Evolutionary conservation across 2,888 invertebrate species (phyloP), one percentile per base, ranked within the genome.

Genomic region (Lasioglossum leucozonium): DNA sequence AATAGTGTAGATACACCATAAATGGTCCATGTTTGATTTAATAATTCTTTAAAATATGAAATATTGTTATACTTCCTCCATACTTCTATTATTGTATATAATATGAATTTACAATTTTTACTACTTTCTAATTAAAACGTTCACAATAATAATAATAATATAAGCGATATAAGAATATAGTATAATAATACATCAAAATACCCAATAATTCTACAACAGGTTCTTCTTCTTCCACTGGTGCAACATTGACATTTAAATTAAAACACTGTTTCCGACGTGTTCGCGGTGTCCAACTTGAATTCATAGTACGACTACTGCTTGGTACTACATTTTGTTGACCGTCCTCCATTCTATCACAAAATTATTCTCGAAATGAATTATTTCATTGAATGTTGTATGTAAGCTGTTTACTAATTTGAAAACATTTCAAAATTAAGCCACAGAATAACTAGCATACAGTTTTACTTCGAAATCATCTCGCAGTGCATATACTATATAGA

Each of bases 1-100:
- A 93, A 94, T 73, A 95, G 87, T 6, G 92, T 88, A 18, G 95
- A 95, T 10, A 94, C 93, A 37, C 92, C 93, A 85, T 89, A 94
- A 42, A 94, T 84, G 51, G 89, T 92, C 95, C 95, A 95, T 18
- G 93, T 94, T 86, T 93, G 91, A 55, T 89, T 86, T 44, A 94
- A 80, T 22, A 95, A 86, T 69, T 88, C 95, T 95, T 22, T 11
- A 82, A 85, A 77, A 67, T 47, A 58, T 65, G 2, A 42, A 62
- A 16, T 30, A n/a, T 73, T 37, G 10, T 30, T 62, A 62, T 62
- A 62, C 6, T 16, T 26, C 10, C 16, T 58, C 58, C 13, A 26
- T 58, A 13, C 58, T 22, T 58, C 26, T 62, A 30, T 58, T 42
- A 34, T 8, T 65, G 65, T 34, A 65, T 34, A 18, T 65, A 40